Percentiles rank a stretch among this genome's conserved stretches.
Conservation (phyloP, 2,113 vertebrate species). For the Archilochus colubris region DNA sequence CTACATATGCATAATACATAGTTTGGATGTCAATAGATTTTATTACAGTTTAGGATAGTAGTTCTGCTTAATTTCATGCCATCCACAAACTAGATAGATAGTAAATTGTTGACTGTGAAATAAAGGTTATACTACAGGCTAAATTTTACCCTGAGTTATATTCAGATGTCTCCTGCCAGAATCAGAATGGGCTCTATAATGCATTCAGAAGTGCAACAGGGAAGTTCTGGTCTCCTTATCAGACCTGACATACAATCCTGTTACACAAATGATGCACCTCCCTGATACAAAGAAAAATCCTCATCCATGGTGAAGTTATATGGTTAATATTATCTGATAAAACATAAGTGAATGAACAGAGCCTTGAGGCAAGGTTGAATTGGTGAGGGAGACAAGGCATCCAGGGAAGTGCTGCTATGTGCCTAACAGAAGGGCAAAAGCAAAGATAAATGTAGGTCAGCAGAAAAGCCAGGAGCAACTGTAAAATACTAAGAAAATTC, state of each 20-base stretch:
- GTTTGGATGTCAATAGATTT: conserved; percentile 58
- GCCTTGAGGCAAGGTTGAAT: conserved; percentile 7
- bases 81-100: background rate
- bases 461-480: background rate
- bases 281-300: conserved; percentile 32
- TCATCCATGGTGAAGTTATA: conserved; percentile 6
- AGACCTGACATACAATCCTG: background rate
- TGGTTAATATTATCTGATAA: conserved; percentile 36
- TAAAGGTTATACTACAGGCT: background rate
- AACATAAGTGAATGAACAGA: conserved; percentile 4
- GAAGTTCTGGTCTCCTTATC: conserved; percentile 11
- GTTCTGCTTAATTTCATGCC: conserved; percentile 47
- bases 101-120: conserved; percentile 33
- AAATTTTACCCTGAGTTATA: conserved; percentile 19
- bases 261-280: background rate
- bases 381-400: background rate
- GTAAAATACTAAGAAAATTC: background rate
- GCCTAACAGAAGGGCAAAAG: background rate
- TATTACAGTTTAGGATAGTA: conserved; percentile 49
- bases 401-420: background rate
- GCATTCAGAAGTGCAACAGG: background rate
- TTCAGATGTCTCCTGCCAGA: background rate
- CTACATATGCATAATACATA: conserved; percentile 52
- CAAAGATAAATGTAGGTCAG: background rate
- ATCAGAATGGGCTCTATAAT: background rate